These are phyloP conservation scores for Sylvia atricapilla DNA, from an alignment of 2,113 vertebrate genomes.

Conservation along the genomic window DNA sequence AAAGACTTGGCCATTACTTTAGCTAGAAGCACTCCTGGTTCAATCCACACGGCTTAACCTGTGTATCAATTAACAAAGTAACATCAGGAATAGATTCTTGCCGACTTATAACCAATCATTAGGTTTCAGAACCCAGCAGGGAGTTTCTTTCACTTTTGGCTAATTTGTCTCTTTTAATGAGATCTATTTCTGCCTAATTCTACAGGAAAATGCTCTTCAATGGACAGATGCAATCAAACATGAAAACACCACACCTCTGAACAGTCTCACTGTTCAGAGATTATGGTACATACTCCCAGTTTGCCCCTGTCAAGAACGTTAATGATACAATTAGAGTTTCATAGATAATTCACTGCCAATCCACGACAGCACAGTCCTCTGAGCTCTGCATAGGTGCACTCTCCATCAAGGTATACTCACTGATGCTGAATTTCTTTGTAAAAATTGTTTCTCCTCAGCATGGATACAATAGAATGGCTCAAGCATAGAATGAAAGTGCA, in stretches of 20 bases:
- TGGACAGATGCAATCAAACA: constrained; percentile 40
- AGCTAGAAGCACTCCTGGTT: neutral
- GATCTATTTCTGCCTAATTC: constrained; percentile 26
- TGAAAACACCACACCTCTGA: neutral
- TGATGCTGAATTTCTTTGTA: neutral
- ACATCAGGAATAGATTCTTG: neutral
- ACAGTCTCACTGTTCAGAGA: neutral
- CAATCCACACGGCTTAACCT: neutral
- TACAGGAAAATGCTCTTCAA: neutral
- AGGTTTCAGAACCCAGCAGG: neutral
- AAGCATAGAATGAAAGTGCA: neutral
- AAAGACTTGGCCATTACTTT: neutral
- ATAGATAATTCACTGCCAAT: neutral
- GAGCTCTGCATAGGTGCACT: neutral
- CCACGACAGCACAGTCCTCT: neutral
- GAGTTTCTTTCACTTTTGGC: neutral
- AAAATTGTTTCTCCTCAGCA: neutral
- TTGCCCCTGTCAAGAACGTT: constrained; percentile 5
- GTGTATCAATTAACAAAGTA: neutral
- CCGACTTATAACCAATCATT: constrained; percentile 15
- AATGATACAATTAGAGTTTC: constrained; percentile 29
- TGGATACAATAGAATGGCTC: neutral
- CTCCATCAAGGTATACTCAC: neutral
- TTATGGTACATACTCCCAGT: neutral
- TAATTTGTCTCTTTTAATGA: constrained; percentile 11